phyloP scores from a whole-genome alignment of 2,888 invertebrate species.

The Endotricha flammealis region DNA sequence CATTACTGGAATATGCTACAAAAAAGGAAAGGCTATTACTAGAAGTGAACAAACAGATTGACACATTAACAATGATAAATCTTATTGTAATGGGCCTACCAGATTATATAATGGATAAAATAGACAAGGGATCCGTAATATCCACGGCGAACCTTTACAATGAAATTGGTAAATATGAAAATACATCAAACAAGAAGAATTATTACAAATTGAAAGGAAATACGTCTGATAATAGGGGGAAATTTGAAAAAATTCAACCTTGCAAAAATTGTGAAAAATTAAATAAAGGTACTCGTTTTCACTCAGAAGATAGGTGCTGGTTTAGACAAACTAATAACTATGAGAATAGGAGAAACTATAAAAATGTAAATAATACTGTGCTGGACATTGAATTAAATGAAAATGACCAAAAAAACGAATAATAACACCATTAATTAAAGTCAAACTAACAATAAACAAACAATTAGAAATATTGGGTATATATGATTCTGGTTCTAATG shows the following conservation, averaged over 20 bases:
- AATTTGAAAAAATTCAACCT: conserved; percentile 2
- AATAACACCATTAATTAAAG: conserved; percentile 24
- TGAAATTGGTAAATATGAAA: conserved; percentile 18
- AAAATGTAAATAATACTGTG: conserved; percentile 4
- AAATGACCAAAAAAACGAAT: conserved; percentile 22
- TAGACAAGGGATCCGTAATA: conserved; percentile 10
- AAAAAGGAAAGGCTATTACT: conserved; percentile 14
- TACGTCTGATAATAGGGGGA: conserved; percentile 1
- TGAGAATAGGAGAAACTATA: background rate
- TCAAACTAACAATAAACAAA: conserved; percentile 21
- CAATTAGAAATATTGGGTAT: conserved; percentile 19
- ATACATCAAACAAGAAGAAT: conserved; percentile 10
- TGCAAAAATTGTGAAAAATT: conserved; percentile 14
- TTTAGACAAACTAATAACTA: conserved; percentile 5
- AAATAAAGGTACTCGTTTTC: conserved; percentile 17
- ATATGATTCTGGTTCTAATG: conserved; percentile 29
- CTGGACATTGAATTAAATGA: conserved; percentile 17
- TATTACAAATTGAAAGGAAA: conserved; percentile 7
- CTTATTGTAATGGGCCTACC: conserved; percentile 17
- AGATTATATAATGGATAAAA: conserved; percentile 13
- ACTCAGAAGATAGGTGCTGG: conserved; percentile 12
- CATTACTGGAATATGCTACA: conserved; percentile 13
- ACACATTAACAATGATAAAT: conserved; percentile 12
- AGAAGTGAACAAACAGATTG: conserved; percentile 14
- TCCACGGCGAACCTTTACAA: conserved; percentile 17